phyloP scores from a whole-genome alignment of 2,113 vertebrate genomes.

The Fregetta grallaria region DNA sequence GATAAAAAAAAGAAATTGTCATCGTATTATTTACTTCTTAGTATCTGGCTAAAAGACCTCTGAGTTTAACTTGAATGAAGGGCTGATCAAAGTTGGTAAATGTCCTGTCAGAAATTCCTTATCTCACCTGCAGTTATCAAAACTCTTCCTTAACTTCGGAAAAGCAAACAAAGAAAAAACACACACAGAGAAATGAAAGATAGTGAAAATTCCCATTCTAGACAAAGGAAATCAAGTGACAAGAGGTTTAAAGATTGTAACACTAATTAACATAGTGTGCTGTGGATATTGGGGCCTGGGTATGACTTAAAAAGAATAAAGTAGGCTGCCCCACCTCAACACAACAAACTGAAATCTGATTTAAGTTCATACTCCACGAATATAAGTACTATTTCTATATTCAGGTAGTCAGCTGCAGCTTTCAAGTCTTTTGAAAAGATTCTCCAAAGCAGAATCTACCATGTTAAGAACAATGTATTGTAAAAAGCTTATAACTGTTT shows the following conservation, averaged over 20 bases:
- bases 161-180: not conserved
- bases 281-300: not conserved
- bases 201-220: not conserved
- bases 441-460: not conserved
- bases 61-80: not conserved
- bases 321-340: not conserved
- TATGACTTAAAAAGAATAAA: not conserved
- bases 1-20: not conserved
- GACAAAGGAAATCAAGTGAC: not conserved
- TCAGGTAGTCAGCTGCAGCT: not conserved
- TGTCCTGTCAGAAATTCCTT: not conserved
- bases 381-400: not conserved
- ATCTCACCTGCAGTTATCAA: not conserved
- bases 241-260: not conserved
- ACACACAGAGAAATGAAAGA: not conserved
- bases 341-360: not conserved
- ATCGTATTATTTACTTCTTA: not conserved
- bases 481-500: not conserved
- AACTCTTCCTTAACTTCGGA: not conserved
- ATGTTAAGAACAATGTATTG: not conserved
- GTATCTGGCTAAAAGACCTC: not conserved
- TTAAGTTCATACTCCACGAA: not conserved
- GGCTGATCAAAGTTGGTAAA: not conserved
- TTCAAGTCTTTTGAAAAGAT: not conserved
- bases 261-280: not conserved